Conservation (phyloP, 2,888 invertebrate genomes). For the Orchesellides sinensis region DNA sequence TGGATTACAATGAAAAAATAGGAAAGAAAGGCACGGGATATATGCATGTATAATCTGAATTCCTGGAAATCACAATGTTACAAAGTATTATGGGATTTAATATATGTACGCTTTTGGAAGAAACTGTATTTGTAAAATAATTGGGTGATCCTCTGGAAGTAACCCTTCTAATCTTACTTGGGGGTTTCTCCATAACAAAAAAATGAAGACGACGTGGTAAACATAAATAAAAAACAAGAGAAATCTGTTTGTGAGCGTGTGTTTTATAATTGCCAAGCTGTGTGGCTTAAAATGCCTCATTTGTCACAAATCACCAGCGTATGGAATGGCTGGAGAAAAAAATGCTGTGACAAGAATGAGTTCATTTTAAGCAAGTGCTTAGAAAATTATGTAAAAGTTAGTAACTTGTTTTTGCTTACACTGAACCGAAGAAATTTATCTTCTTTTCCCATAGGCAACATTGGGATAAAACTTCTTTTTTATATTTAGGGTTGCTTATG, state of each 20-base stretch:
- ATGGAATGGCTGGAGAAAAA: not conserved
- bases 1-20: conserved; percentile 53
- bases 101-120: no score
- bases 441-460: conserved; percentile 5
- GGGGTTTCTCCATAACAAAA: no score
- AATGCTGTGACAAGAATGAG: conserved; percentile 2
- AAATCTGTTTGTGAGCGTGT: not conserved
- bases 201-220: no score
- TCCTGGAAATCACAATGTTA: no score
- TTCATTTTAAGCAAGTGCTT: conserved; percentile 6
- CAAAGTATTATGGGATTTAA: no score
- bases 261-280: conserved; percentile 32
- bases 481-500: no score
- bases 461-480: no score
- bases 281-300: conserved; percentile 59
- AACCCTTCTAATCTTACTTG: not conserved
- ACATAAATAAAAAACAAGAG: no score
- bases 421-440: not conserved
- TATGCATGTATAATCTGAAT: no score
- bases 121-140: no score
- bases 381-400: not conserved
- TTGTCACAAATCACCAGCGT: conserved; percentile 52
- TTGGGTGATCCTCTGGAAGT: not conserved
- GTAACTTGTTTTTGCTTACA: conserved; percentile 2
- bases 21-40: no score